phyloP scores from a whole-genome alignment of 2,797 vertebrate species.

The Labeo calbasu region DNA sequence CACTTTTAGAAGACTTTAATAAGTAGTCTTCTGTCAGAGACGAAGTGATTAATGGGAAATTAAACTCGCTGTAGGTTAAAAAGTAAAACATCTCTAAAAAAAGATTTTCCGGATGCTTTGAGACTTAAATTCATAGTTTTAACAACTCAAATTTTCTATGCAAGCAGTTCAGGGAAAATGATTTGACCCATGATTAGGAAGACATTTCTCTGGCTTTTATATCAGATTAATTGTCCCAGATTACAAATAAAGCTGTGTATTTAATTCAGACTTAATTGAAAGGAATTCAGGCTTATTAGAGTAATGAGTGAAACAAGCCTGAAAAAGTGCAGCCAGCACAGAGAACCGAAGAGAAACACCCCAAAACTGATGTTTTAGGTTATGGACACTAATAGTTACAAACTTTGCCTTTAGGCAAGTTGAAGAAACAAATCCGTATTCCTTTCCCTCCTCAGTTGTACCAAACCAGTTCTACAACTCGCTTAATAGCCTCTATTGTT shows the following conservation, averaged over 20 bases:
- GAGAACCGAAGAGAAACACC: neutral
- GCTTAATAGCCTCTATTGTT: neutral
- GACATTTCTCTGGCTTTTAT: neutral
- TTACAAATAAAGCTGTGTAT: slow-evolving; percentile 5
- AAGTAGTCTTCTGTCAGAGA: slow-evolving; percentile 24
- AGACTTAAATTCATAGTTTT: neutral
- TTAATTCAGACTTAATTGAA: slow-evolving; percentile 1
- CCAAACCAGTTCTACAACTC: neutral
- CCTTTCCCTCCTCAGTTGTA: neutral
- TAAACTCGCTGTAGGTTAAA: slow-evolving; percentile 38
- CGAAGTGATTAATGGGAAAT: slow-evolving; percentile 26
- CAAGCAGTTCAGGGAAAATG: neutral
- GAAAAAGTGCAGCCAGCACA: neutral
- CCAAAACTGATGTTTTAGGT: neutral
- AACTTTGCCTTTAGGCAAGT: neutral
- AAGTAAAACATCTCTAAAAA: slow-evolving; percentile 17
- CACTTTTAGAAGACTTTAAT: slow-evolving; percentile 66
- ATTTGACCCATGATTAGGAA: neutral
- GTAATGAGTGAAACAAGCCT: slow-evolving; percentile 9
- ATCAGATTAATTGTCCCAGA: slow-evolving; percentile 1
- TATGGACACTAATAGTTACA: neutral
- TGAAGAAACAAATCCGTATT: neutral
- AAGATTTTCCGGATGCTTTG: neutral
- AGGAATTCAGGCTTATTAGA: slow-evolving; percentile 2
- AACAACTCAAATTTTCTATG: neutral